Evolutionary conservation across 2,888 invertebrate genomes (phyloP).

Genomic region (Papilio demoleus): DNA sequence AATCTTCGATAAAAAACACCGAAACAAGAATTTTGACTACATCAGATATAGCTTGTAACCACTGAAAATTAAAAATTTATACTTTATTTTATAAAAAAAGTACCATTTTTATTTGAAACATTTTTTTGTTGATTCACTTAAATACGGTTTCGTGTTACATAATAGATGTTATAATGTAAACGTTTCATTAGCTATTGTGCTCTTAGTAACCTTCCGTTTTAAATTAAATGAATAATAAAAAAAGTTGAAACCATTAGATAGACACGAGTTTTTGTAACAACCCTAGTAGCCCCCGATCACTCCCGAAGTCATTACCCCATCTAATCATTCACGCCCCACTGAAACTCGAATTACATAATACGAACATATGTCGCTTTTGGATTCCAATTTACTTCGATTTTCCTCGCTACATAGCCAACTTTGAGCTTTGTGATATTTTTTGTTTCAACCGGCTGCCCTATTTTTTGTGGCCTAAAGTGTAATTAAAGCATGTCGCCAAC

Average conservation of each 20-base stretch:
- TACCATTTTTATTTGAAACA: too few species aligned
- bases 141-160: background rate
- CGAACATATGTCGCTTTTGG: conserved; percentile 52
- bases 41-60: too few species aligned
- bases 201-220: background rate
- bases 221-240: background rate
- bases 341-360: conserved; percentile 31
- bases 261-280: conserved; percentile 13
- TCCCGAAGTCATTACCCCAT: conserved; percentile 48
- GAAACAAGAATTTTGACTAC: too few species aligned
- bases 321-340: conserved; percentile 47
- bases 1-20: too few species aligned
- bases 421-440: conserved; percentile 50
- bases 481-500: conserved; percentile 61
- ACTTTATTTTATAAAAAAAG: too few species aligned
- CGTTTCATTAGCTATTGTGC: background rate
- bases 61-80: too few species aligned
- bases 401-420: conserved; percentile 60
- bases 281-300: conserved; percentile 38
- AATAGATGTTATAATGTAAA: background rate
- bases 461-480: conserved; percentile 61
- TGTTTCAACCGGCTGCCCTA: conserved; percentile 55
- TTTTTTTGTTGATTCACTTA: background rate
- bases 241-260: background rate
- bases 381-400: conserved; percentile 71